Evolutionary conservation across 2,888 invertebrate species (phyloP), one percentile per base, ranked within the genome.

Genomic region (Brassicogethes aeneus): DNA sequence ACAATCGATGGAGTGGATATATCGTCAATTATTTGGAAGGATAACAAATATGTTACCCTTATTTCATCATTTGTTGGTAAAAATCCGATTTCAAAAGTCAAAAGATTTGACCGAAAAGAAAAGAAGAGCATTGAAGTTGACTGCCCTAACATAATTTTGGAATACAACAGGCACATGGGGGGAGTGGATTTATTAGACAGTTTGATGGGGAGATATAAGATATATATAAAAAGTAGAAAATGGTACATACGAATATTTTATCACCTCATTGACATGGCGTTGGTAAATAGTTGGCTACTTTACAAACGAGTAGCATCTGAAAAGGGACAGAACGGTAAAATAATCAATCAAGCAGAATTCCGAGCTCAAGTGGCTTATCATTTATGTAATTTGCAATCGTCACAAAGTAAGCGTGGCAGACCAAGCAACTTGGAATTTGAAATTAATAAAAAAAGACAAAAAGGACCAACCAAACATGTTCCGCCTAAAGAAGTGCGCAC

Each of bases 171-270:
- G 15, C 48, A 50, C 36, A 50, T 50, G 48, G 47, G 46, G 2
- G 44, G 41, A 1, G 42, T 49, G 3, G 43, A 47, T 15, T 34
- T 47, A 16, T 15, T 45, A 17, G 45, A 48, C 34, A 45, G 45
- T 15, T 16, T 41, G 13, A 41, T 49, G 8, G 45, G 45, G 3
- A 32, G 44, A 10, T 42, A 43, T 32, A 43, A 40, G 31, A 47
- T 49, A 14, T 14, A 7, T 8, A 13, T 45, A 3, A 34, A 38
- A 32, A 42, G 33, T 8, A 40, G 37, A 36, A 45, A 45, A 42
- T 45, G 45, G 53, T 53, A 48, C 34, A 36, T 45, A 10, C 30
- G 45, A 30, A 31, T 51, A 14, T 54, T 51, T 43, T 48, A 46
- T 30, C 48, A 48, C 33, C 16, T 47, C 17, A 17, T 44, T 23